Conservation (phyloP, 2,797 vertebrate genomes). For the Hipposideros larvatus region DNA sequence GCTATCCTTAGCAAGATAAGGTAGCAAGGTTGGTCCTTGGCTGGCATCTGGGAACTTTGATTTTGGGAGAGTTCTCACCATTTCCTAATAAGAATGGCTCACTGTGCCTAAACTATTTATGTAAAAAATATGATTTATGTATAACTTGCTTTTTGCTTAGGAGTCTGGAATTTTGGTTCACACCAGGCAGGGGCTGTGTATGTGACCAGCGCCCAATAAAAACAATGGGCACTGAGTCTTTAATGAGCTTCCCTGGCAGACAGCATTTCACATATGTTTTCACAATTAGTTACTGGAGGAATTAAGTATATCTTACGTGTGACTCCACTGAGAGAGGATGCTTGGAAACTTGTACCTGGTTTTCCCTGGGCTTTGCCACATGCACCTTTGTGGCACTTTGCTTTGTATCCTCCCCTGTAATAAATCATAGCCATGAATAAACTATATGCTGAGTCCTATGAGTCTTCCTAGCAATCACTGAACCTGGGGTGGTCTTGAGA, state of each 20-base stretch:
- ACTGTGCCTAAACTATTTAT: background rate
- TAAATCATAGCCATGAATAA: background rate
- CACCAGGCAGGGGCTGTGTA: background rate
- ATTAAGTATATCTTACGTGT: background rate
- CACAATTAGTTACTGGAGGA: background rate
- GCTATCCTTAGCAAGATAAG: background rate
- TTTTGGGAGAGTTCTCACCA: background rate
- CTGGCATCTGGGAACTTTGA: background rate
- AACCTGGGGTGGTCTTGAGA: background rate
- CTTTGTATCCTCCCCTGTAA: background rate
- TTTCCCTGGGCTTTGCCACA: background rate
- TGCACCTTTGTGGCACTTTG: background rate
- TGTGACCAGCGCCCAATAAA: background rate
- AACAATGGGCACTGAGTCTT: background rate
- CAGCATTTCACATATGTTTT: background rate
- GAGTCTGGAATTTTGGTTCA: background rate
- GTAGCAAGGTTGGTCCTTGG: background rate
- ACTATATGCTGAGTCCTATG: background rate
- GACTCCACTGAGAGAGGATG: background rate
- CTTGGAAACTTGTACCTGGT: background rate
- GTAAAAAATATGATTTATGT: background rate
- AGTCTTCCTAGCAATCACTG: background rate
- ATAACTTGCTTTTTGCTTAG: background rate
- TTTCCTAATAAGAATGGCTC: background rate
- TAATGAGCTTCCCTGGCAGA: background rate